Evolutionary conservation across 1,140 invertebrate genomes (phyloP).

Genomic region (Meloidogyne floridensis): DNA sequence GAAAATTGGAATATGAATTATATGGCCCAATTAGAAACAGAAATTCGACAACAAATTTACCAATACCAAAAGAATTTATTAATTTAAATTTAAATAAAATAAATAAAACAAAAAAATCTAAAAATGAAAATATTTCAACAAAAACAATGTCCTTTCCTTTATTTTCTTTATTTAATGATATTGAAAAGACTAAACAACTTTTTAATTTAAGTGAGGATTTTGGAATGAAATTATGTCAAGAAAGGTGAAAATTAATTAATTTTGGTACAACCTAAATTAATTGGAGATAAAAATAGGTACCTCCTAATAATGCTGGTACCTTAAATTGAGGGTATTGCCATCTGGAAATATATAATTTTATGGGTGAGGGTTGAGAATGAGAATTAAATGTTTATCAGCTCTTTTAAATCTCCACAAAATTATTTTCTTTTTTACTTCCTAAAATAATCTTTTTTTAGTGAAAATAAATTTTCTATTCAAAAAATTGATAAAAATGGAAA

Average conservation of each 20-base stretch:
- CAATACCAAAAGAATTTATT: neutral
- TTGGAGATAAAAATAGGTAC: neutral
- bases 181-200: neutral
- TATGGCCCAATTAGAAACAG: conserved; percentile 10
- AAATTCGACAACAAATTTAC: neutral
- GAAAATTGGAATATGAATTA: conserved; percentile 28
- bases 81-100: conserved; percentile 11
- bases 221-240: neutral
- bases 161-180: neutral
- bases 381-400: no score
- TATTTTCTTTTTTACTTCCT: neutral
- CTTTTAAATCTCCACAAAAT: no score
- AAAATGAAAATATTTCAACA: neutral
- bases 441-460: neutral
- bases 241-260: neutral
- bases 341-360: no score
- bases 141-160: neutral
- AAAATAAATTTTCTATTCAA: neutral
- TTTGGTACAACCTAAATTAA: neutral
- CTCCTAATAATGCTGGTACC: neutral
- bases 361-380: no score
- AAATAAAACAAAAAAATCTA: neutral
- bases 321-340: no score
- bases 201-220: neutral
- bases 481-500: neutral